Base-by-base conservation (phyloP, 2,888 invertebrate genomes). In the Tanytarsus gracilentus region DNA sequence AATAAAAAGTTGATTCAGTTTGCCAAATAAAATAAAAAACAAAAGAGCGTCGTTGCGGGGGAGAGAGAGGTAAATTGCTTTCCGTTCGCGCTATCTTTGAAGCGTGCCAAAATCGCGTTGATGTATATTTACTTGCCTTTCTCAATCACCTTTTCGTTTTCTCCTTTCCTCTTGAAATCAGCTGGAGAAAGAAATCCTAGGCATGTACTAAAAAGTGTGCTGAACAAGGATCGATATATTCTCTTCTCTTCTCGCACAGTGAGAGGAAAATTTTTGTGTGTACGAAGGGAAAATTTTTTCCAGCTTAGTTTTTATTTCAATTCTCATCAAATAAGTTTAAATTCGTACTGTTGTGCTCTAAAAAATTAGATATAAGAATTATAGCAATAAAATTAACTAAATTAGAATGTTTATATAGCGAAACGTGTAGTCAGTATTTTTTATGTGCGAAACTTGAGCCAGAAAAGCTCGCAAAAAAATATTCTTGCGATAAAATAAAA, bases 231-330 rank as follows among this genome's bases (percentile, higher is more conserved):
- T 53, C 36, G 36, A 36, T 36, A 36, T 36, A 36, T n/a, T 11
- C 9, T 33, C 9, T 33, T 11, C n/a, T 33, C 11, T n/a, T 33
- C 33, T 44, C 55, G 55, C 39, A 56, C 26, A 44, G 33, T 23
- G 50, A 56, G 40, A 29, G 52, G 30, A 53, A 36, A 58, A 48
- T 27, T 58, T 39, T n/a, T n/a, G n/a, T 30, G 40, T 44, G 40
- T 27, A 5, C 4, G 36, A 36, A 18, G 23, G 44, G 44, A 16
- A 58, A 58, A 58, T 44, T 40, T 48, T 29, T 58, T 26, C 44
- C 44, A 58, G 58, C 48, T 58, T 40, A 58, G 48, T 58, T 56
- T 56, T 56, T 56, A 56, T 56, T 56, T 56, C 25, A 56, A 56
- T 48, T 27, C n/a, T 40, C 29, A 8, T 40, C 23, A 14, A 30